Evolutionary conservation across 2,888 invertebrate species (phyloP).

Genomic region (Archaeoteleia sp.): DNA sequence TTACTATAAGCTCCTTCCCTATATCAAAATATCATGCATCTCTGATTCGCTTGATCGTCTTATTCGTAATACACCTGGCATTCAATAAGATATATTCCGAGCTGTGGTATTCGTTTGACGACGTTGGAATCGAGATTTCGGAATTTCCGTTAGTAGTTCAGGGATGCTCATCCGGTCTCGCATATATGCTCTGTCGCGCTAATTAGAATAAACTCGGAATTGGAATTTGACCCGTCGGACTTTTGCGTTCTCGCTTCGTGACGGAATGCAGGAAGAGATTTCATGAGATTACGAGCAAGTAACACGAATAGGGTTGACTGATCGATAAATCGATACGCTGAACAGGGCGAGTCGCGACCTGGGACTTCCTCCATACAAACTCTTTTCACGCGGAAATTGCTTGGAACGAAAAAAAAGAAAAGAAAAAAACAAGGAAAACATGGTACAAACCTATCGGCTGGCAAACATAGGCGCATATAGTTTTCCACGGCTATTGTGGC

Average conservation of each 20-base stretch:
- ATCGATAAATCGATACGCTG: conserved; percentile 18
- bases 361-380: not conserved
- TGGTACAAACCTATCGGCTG: conserved; percentile 74
- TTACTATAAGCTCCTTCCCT: no score
- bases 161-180: not conserved
- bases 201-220: conserved; percentile 1
- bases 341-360: not conserved
- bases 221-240: conserved; percentile 2
- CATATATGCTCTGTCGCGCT: not conserved
- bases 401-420: no score
- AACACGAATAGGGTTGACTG: not conserved
- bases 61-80: no score
- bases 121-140: no score
- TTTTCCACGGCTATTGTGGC: conserved; percentile 82
- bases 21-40: no score
- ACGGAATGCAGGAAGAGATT: conserved; percentile 8
- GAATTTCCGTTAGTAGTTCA: no score
- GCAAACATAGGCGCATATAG: conserved; percentile 80
- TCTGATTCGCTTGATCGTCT: no score
- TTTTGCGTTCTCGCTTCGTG: not conserved
- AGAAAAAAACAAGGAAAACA: no score
- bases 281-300: not conserved
- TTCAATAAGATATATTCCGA: no score
- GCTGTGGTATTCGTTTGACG: no score
- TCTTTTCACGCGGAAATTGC: conserved; percentile 18